phyloP scores from a whole-genome alignment of 2,888 invertebrate species.

The Athalia rosae region DNA sequence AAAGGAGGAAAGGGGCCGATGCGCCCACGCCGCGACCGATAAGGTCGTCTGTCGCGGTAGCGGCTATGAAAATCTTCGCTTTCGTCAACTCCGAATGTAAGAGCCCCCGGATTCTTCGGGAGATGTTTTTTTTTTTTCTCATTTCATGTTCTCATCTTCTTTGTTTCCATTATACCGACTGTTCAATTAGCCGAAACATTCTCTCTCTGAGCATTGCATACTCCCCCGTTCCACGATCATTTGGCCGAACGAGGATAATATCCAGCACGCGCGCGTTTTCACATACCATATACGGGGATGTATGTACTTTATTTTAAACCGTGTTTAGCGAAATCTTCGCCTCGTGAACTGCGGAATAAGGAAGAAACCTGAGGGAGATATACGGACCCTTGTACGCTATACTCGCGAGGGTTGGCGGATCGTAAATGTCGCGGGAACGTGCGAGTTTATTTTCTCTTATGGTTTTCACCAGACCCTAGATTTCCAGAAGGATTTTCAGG shows the following conservation, averaged over 20 bases:
- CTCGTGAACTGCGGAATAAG: neutral
- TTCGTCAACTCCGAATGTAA: neutral
- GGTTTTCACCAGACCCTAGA: neutral
- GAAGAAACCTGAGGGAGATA: neutral
- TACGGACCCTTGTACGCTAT: neutral
- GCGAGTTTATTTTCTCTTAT: neutral
- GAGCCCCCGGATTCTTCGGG: neutral
- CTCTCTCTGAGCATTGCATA: too few species aligned
- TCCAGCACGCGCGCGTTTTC: too few species aligned
- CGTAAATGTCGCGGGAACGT: neutral
- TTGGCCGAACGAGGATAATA: too few species aligned
- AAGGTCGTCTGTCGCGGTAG: neutral
- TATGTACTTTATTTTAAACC: too few species aligned
- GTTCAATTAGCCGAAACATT: too few species aligned
- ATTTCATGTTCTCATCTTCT: too few species aligned
- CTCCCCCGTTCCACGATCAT: too few species aligned
- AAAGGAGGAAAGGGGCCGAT: neutral
- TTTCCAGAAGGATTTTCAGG: neutral
- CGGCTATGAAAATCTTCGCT: constrained; percentile 18
- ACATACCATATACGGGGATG: too few species aligned
- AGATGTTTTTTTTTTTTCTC: too few species aligned
- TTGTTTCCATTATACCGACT: too few species aligned
- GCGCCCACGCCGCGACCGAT: constrained; percentile 33
- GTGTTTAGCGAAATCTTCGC: neutral
- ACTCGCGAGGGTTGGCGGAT: neutral